Percentiles rank a stretch among this genome's conserved stretches.
These are phyloP conservation scores for Jaculus jaculus DNA, from an alignment of 2,113 vertebrate species.

Conservation along the genomic window DNA sequence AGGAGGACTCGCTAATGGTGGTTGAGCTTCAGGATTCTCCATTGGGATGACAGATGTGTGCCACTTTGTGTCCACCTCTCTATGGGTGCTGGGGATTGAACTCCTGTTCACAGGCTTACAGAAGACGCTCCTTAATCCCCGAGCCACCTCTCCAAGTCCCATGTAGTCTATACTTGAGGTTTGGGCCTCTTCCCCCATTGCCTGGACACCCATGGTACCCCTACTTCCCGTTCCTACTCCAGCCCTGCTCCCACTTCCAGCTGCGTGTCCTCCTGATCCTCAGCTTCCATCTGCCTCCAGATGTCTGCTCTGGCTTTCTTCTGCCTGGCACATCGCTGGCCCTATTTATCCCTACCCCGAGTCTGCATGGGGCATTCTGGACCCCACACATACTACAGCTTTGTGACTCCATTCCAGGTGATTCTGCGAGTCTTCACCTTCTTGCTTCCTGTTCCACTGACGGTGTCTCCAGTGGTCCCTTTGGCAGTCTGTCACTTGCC, in stretches of 20 bases:
- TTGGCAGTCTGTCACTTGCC: background rate
- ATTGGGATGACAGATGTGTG: no score
- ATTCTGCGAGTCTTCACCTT: background rate
- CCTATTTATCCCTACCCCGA: background rate
- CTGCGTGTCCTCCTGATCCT: background rate
- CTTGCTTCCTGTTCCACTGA: background rate
- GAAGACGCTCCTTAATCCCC: no score
- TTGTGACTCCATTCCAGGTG: background rate
- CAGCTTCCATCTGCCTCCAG: background rate
- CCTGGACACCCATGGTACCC: fast-evolving
- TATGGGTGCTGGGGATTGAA: no score
- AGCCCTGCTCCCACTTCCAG: background rate
- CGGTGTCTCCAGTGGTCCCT: fast-evolving
- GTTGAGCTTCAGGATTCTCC: no score
- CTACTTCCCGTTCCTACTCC: background rate
- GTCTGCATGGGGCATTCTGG: no score
- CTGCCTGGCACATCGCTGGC: no score
- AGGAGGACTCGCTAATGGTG: no score
- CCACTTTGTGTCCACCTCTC: no score
- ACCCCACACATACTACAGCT: background rate
- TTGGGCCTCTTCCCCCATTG: background rate
- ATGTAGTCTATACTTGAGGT: background rate
- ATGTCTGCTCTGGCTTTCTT: background rate
- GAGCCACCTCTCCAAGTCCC: no score
- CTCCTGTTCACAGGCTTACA: no score